These are phyloP conservation scores for Podarcis cretensis DNA, from an alignment of 2,113 vertebrate species.

Conservation along the genomic window DNA sequence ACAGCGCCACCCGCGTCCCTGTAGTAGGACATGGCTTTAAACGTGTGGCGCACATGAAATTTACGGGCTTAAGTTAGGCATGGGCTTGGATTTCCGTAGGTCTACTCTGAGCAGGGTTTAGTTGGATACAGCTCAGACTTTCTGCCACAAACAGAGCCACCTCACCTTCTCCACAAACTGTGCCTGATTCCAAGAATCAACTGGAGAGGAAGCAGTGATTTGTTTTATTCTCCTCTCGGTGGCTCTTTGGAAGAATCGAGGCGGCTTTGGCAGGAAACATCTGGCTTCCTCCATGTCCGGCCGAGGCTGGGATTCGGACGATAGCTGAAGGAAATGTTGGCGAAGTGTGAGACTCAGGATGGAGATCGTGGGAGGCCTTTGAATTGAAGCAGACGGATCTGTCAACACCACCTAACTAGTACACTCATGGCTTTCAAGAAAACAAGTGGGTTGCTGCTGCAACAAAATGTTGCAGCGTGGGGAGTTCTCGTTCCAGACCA, in stretches of 20 bases:
- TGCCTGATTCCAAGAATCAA: not conserved
- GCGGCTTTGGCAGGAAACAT: conserved; percentile 47
- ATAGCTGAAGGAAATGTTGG: not conserved
- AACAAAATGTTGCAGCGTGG: not conserved
- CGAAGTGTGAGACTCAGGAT: not conserved
- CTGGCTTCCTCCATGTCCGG: conserved; percentile 55
- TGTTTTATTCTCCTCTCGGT: not conserved
- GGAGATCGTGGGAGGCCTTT: fast-evolving
- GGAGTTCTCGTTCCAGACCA: not conserved
- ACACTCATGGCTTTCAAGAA: not conserved
- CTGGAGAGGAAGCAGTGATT: conserved; percentile 3
- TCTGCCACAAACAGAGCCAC: too few species aligned
- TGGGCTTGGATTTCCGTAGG: too few species aligned
- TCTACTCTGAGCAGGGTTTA: too few species aligned
- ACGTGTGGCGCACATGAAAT: too few species aligned
- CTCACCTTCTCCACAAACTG: not conserved
- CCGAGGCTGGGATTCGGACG: fast-evolving
- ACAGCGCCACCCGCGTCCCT: too few species aligned
- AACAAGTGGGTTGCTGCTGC: not conserved
- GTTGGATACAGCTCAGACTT: too few species aligned
- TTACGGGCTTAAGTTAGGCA: too few species aligned
- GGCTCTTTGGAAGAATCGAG: not conserved
- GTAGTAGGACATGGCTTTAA: too few species aligned
- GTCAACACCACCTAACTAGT: not conserved
- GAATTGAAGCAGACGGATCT: not conserved